Base-by-base conservation (phyloP, 2,888 invertebrate genomes). In the Leucophenga montana region DNA sequence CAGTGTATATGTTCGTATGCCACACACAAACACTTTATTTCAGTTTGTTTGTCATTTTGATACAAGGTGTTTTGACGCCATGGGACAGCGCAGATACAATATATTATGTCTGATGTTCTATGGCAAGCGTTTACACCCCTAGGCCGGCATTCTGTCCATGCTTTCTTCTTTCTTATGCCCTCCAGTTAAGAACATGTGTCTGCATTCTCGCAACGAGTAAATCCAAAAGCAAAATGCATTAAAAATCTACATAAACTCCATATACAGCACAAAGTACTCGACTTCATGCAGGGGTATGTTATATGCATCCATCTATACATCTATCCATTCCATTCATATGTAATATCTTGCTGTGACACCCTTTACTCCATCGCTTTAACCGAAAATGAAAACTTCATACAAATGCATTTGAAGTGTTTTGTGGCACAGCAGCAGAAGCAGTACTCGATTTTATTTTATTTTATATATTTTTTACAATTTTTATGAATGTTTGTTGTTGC, bases 211-310 rank as follows among this genome's bases (percentile, higher is more conserved):
- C 16, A 50, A 16, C 50, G 39, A 50, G 18, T 18, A 50, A 50
- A 50, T 50, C n/a, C 16, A 18, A n/a, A 50, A 50, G 50, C 50
- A 50, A 50, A 50, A 50, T 50, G 50, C 50, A 50, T 50, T 50
- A 50, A 50, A 50, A 50, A 50, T 50, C 16, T 50, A 50, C 50
- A 50, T 16, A 50, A 3, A 48, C 48, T 6, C 48, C 13, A 4
- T 13, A 50, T 50, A n/a, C 50, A 50, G 11, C 14, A 50, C n/a
- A 39, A 39, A 39, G 39, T 39, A 39, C 39, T 39, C 39, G 39
- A 39, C 39, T 39, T 39, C 8, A 39, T 39, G 39, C 39, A 39
- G 39, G 11, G 39, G 39, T 39, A 11, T 39, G 39, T 8, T 5
- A 39, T 5, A 39, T 54, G 54, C 20, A 54, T 18, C 3, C 54